A percentile compares a stretch with the other conserved stretches of the same genome.
Conservation (phyloP, 2,797 vertebrate species). For the Notolabrus celidotus region DNA sequence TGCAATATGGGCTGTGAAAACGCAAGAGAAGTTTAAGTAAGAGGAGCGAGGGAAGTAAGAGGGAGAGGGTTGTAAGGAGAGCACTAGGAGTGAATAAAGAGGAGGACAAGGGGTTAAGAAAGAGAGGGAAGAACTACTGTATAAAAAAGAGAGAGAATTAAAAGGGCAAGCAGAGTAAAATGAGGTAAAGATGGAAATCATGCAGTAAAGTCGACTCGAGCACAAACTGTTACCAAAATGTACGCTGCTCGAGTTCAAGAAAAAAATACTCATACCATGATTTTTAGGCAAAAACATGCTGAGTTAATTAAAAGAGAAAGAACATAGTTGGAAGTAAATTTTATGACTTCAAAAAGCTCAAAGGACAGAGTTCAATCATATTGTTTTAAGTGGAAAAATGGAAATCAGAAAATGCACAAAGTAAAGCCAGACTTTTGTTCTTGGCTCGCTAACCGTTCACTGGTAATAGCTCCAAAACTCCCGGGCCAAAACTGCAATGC, state of each 20-base stretch:
- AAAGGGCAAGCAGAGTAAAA: constrained; percentile 43
- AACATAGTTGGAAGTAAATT: constrained; percentile 55
- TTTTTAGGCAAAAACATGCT: constrained; percentile 33
- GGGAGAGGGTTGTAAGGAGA: constrained; percentile 44
- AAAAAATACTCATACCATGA: neutral
- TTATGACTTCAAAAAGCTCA: constrained; percentile 54
- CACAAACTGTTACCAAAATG: constrained; percentile 9
- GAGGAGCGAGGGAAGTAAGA: neutral
- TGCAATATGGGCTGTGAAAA: constrained; percentile 52
- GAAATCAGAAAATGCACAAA: constrained; percentile 64
- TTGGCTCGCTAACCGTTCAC: constrained; percentile 48
- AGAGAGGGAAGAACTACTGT: constrained; percentile 9
- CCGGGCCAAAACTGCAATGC: constrained; percentile 49
- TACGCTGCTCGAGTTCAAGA: neutral
- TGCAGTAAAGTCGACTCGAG: neutral
- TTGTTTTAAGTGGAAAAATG: constrained; percentile 59
- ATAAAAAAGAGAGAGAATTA: constrained; percentile 15
- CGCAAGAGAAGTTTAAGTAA: constrained; percentile 22
- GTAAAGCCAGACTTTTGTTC: constrained; percentile 69
- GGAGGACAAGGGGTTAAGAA: constrained; percentile 37
- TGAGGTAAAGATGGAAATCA: constrained; percentile 29
- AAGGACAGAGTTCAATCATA: constrained; percentile 68
- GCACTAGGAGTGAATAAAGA: constrained; percentile 17
- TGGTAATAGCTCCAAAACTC: constrained; percentile 39
- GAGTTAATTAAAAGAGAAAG: constrained; percentile 58